These are phyloP conservation scores for Notothenia coriiceps DNA, from an alignment of 2,113 vertebrate species.

Conservation along the genomic window DNA sequence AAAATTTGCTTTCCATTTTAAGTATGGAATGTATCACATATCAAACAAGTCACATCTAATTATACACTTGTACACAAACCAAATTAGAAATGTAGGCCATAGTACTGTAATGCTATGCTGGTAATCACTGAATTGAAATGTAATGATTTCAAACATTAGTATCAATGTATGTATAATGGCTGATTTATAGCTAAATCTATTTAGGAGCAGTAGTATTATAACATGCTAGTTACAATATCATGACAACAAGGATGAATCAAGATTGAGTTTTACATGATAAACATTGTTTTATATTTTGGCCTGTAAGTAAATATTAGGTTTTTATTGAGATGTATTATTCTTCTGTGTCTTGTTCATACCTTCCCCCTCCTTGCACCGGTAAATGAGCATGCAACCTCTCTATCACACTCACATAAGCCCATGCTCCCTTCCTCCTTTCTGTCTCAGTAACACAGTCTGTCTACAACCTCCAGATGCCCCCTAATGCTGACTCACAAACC, in stretches of 20 bases:
- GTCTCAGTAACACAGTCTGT: slow-evolving; percentile 25
- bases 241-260: not conserved
- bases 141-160: slow-evolving; percentile 6
- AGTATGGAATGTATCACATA: not conserved
- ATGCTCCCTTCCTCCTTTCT: not conserved
- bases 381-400: not conserved
- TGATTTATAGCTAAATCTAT: not conserved
- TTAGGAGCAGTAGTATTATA: not conserved
- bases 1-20: not conserved
- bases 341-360: not conserved
- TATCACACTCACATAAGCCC: slow-evolving; percentile 2
- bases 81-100: not conserved
- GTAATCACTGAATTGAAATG: slow-evolving; percentile 30
- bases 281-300: not conserved
- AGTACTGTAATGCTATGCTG: not conserved
- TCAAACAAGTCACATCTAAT: not conserved
- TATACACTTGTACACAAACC: not conserved
- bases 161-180: not conserved
- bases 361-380: not conserved
- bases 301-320: not conserved
- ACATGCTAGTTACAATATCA: not conserved
- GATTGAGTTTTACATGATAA: not conserved
- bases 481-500: slow-evolving; percentile 54
- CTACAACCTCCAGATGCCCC: slow-evolving; percentile 60
- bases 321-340: not conserved